phyloP scores from a whole-genome alignment of 2,888 invertebrate genomes.

The Noctua fimbriata region DNA sequence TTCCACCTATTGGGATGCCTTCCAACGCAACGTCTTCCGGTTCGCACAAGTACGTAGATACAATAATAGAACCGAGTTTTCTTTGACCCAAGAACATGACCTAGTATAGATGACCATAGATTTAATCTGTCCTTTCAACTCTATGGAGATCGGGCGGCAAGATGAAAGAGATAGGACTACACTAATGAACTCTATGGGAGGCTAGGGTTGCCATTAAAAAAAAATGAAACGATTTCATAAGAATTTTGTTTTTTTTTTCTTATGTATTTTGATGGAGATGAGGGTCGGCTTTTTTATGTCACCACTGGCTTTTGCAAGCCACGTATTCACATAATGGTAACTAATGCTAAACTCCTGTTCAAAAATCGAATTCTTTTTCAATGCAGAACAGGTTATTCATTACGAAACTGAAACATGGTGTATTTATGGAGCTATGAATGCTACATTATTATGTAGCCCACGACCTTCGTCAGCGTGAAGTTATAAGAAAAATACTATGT shows the following conservation, averaged over 20 bases:
- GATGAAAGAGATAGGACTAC: conserved; percentile 40
- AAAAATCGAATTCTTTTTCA: background rate
- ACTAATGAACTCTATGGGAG: conserved; percentile 47
- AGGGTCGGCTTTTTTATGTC: background rate
- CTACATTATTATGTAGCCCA: too few species aligned
- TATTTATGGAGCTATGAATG: too few species aligned
- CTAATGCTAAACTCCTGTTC: background rate
- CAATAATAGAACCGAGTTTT: background rate
- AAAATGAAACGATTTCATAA: background rate
- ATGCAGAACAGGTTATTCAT: too few species aligned
- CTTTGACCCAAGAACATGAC: conserved; percentile 33
- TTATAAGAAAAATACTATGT: too few species aligned
- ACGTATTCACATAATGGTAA: background rate
- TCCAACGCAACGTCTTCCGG: too few species aligned
- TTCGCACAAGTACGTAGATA: too few species aligned
- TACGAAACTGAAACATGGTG: too few species aligned
- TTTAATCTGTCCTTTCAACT: conserved; percentile 16
- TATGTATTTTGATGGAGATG: background rate
- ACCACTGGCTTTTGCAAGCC: background rate
- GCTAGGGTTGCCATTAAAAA: conserved; percentile 42
- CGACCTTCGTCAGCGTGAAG: too few species aligned
- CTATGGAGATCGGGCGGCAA: conserved; percentile 44
- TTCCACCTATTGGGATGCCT: too few species aligned
- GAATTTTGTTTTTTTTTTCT: background rate
- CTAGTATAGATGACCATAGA: conserved; percentile 10